Evolutionary conservation across 2,797 vertebrate species (phyloP).

Genomic region (Moxostoma hubbsi): DNA sequence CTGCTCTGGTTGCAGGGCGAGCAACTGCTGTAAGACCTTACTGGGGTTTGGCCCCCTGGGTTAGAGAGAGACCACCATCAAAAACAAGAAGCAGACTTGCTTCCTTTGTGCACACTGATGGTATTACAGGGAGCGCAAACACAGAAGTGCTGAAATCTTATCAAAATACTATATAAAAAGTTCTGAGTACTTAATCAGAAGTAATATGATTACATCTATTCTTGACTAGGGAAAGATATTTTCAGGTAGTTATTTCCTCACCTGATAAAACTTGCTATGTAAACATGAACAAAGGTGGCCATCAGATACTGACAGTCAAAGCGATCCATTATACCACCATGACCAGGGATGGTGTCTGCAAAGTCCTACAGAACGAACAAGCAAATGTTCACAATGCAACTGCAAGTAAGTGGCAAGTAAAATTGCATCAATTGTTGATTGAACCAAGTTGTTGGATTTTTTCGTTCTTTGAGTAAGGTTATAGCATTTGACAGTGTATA

Average conservation of each 20-base stretch:
- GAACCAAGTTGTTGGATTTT: background rate
- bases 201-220: background rate
- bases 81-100: background rate
- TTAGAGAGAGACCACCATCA: background rate
- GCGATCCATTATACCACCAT: conserved; percentile 97
- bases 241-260: conserved; percentile 57
- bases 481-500: conserved; percentile 6
- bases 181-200: background rate
- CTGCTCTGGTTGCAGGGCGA: conserved; percentile 92
- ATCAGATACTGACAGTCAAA: conserved; percentile 98
- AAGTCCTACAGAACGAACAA: conserved; percentile 84
- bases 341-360: conserved; percentile 94
- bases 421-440: background rate
- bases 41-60: conserved; percentile 94
- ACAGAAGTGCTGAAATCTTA: background rate
- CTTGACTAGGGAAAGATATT: background rate
- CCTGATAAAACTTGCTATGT: conserved; percentile 97
- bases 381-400: background rate
- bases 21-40: conserved; percentile 91
- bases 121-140: background rate
- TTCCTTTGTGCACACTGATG: background rate
- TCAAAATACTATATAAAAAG: background rate
- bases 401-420: background rate
- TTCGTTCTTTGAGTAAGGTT: background rate
- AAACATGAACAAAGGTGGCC: conserved; percentile 97